These are phyloP conservation scores for Romanogobio albipinnatus DNA, from an alignment of 2,113 vertebrate species.

Conservation along the genomic window DNA sequence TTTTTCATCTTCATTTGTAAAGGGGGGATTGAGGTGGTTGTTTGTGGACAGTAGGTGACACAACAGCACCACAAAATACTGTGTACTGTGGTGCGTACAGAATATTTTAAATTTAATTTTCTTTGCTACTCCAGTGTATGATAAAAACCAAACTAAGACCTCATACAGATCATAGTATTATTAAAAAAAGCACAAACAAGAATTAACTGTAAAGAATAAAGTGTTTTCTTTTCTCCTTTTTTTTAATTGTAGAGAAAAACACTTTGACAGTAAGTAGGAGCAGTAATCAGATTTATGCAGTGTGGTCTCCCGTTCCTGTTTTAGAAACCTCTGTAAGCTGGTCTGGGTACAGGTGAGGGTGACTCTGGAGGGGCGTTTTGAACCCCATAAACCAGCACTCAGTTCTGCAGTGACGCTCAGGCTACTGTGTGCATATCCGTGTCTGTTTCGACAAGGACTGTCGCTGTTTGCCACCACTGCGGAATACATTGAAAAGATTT, in stretches of 20 bases:
- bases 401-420: conserved; percentile 61
- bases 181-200: conserved; percentile 95
- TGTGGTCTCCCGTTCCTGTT: conserved; percentile 71
- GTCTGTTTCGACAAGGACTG: conserved; percentile 33
- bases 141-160: conserved; percentile 99
- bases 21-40: conserved; percentile 52
- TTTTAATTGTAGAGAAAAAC: conserved; percentile 70
- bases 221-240: conserved; percentile 67
- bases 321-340: conserved; percentile 70
- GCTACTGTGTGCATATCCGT: conserved; percentile 52
- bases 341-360: conserved; percentile 57
- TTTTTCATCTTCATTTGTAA: conserved; percentile 62
- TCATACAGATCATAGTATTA: conserved; percentile 99
- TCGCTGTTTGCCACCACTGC: conserved; percentile 23
- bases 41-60: conserved; percentile 50
- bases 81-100: conserved; percentile 89
- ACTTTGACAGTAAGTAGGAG: conserved; percentile 71
- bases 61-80: conserved; percentile 82
- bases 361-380: conserved; percentile 60
- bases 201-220: conserved; percentile 80
- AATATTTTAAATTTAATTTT: conserved; percentile 85
- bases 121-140: conserved; percentile 98
- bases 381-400: conserved; percentile 66
- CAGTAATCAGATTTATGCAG: conserved; percentile 71
- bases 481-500: conserved; percentile 35